Base-by-base conservation (phyloP, 2,888 invertebrate genomes). In the Himalopsyche anomala region DNA sequence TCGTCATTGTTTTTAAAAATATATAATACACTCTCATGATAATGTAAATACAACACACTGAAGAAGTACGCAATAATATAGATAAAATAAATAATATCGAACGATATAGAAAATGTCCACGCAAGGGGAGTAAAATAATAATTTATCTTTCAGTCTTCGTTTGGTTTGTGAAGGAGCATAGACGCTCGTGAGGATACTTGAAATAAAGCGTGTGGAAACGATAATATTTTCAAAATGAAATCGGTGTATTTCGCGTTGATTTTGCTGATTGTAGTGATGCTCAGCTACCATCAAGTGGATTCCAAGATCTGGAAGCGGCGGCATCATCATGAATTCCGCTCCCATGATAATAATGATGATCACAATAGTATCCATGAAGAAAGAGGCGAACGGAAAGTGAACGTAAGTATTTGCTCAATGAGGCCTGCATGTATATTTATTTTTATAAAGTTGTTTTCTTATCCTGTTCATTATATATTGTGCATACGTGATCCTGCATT, bases 11-110 rank as follows among this genome's bases (percentile, higher is more conserved):
- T 40, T 6, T 28, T 28, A n/a, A n/a, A 40, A 40, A 40, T 6
- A 40, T 40, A 40, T 40, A 40, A 5, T n/a, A n/a, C 5, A n/a
- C 5, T 56, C n/a, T 56, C 2, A n/a, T n/a, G n/a, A 56, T 56
- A n/a, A 6, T 45, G 9, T 56, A 56, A 56, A 56, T 56, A 56
- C 17, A 56, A 56, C n/a, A 4, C 17, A 17, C 17, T 56, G n/a
- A 56, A 56, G 9, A n/a, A n/a, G 56, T n/a, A 56, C 56, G 56
- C n/a, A n/a, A 56, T 56, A 28, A n/a, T 56, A 56, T 55, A 56
- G 56, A 56, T 56, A 56, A 40, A 6, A 40, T 40, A 6, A 28
- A 6, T 40, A 6, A 40, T 40, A 40, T 6, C 40, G 40, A 40
- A 6, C 40, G 6, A 40, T 40, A 3, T 40, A 40, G 40, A 40